phyloP scores from a whole-genome alignment of 2,113 vertebrate genomes.

The Nannobrachium achirus region DNA sequence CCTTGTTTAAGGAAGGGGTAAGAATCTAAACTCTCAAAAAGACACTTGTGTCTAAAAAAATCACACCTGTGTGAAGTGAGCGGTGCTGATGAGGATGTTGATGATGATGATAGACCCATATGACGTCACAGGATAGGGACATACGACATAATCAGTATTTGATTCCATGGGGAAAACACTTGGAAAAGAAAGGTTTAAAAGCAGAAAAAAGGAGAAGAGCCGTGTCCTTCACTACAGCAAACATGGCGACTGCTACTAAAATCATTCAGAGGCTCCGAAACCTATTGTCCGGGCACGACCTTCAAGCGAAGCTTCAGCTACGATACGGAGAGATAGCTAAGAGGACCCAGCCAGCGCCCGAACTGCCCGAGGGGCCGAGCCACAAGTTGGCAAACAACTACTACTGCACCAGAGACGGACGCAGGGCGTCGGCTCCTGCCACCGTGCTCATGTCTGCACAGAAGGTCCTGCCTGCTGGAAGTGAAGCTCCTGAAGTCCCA shows the following conservation, averaged over 20 bases:
- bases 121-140: no score
- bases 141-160: no score
- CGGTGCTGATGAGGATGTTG: no score
- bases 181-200: no score
- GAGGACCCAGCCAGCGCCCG: slow-evolving; percentile 88
- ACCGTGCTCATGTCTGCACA: slow-evolving; percentile 82
- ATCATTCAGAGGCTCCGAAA: slow-evolving; percentile 85
- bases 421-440: slow-evolving; percentile 84
- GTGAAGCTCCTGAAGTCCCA: slow-evolving; percentile 65
- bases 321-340: slow-evolving; percentile 91
- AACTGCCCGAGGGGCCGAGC: slow-evolving; percentile 88
- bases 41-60: no score
- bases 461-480: slow-evolving; percentile 81
- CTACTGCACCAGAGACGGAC: slow-evolving; percentile 89
- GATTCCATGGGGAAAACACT: no score
- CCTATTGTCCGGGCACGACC: slow-evolving; percentile 84
- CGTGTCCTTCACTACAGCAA: slow-evolving; percentile 79
- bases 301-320: slow-evolving; percentile 89
- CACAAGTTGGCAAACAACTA: slow-evolving; percentile 89
- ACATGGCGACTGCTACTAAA: slow-evolving; percentile 85
- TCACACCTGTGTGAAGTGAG: no score
- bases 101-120: no score
- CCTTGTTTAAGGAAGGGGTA: no score
- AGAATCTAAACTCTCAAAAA: no score
- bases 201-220: slow-evolving; percentile 63